Base-by-base conservation (phyloP, 2,888 invertebrate genomes). In the Ormyrus thymus region DNA sequence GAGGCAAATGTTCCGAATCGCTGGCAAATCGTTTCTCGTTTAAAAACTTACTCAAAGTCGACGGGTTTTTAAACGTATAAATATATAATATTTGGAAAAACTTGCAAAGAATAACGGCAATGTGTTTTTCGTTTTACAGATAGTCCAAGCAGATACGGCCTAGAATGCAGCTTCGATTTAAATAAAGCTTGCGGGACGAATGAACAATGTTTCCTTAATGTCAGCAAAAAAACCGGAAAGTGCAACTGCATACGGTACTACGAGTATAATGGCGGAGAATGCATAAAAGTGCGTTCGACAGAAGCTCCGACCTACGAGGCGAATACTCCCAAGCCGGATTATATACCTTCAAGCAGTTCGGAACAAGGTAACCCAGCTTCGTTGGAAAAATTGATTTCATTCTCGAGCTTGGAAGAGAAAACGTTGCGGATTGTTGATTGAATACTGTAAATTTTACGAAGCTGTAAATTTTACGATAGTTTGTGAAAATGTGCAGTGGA, bases 211-310 rank as follows among this genome's bases (percentile, higher is more conserved):
- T 64, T 59, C 7, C 53, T 59, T 7, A 65, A 79, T 11, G 66
- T 1, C 45, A 61, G 53, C 0, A 59, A 53, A 7, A 53, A 50
- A 13, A 6, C 51, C 0, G 48, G 65, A 15, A 78, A 64, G 13
- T 80, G 80, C 53, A 65, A 53, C n/a, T 80, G 80, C 43, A n/a
- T n/a, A n/a, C 55, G 66, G 9, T 74, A 78, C 15, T 80, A 62
- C 53, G 75, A 70, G 8, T 75, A 75, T 43, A 53, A 10, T 2
- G 13, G 56, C 7, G 15, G 6, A 1, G 48, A 61, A 6, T 80
- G 80, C 56, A 72, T n/a, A 10, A 70, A 48, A 50, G 66, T 62
- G 13, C 46, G 65, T 0, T 6, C 53, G 48, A 66, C 64, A 10
- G 46, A 62, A n/a, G 72, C 70, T 53, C 46, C 77, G 11, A 59